Base-by-base conservation (phyloP, 2,113 vertebrate species). In the Nibea albiflora region DNA sequence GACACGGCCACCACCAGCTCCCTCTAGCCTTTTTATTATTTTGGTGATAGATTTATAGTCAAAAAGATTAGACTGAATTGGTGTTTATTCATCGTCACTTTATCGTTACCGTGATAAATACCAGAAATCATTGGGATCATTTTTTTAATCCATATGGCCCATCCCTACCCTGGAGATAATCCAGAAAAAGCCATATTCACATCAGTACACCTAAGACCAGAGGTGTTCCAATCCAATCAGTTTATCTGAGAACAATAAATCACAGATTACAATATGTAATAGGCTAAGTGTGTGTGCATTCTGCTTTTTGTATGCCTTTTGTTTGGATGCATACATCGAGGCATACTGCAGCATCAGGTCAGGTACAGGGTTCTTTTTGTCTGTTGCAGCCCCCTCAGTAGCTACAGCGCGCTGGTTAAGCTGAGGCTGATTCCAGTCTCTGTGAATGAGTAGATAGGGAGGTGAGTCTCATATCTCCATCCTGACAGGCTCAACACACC, bases 391-490 rank as follows among this genome's bases (percentile, higher is more conserved):
- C 64, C 75, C 79, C 61, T 84, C 83, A 73, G 85, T 75, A 61
- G 77, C 86, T 68, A 63, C 81, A 61, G 69, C 0, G 6, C 49
- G 19, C 58, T 76, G 85, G 74, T 84, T 86, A 77, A 92, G 78
- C 89, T 72, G 56, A 56, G 83, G 67, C 86, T 89, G 85, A 91
- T 82, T 80, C 78, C 67, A 68, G 69, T 86, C 82, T 84, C 71
- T 91, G 82, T 77, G 85, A 92, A 89, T 83, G 88, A 91, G 83
- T 31, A 78, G 81, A 90, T 89, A 76, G 66, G 73, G 68, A 92
- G 88, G 84, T 80, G 73, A 84, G 76, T 89, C 88, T 88, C 88
- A 83, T 93, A 91, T 94, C 90, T 90, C 86, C 82, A 79, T 50
- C 63, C 85, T 91, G 91, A 92, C 87, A 92, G 89, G 83, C 83